phyloP scores from a whole-genome alignment of 2,888 invertebrate species.

The Nomada goodeniana region DNA sequence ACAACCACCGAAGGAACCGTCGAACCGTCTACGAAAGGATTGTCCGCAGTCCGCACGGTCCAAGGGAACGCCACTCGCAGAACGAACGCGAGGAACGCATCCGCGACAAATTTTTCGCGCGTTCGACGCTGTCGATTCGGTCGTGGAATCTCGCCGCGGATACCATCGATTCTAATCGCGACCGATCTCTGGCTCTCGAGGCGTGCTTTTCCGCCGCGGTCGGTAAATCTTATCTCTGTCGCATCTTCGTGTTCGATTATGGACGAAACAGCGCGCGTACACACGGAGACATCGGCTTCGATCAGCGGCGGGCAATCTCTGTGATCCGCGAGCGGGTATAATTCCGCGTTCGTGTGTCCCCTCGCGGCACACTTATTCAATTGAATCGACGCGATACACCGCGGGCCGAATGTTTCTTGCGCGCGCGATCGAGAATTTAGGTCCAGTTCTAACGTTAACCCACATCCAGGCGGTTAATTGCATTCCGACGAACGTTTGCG shows the following conservation, averaged over 20 bases:
- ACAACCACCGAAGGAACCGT: no score
- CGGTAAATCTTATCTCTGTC: constrained; percentile 41
- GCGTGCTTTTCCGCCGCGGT: constrained; percentile 2
- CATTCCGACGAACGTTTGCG: constrained; percentile 42
- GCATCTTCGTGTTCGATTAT: constrained; percentile 54
- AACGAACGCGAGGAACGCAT: background rate
- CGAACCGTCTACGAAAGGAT: no score
- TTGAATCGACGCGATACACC: constrained; percentile 46
- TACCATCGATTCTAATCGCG: constrained; percentile 61
- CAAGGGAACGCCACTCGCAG: background rate
- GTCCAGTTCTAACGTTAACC: constrained; percentile 23
- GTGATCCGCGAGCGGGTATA: constrained; percentile 57
- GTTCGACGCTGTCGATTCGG: constrained; percentile 18
- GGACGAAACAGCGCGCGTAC: constrained; percentile 57
- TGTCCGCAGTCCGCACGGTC: no score
- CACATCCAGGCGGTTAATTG: constrained; percentile 44
- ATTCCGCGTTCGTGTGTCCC: constrained; percentile 38
- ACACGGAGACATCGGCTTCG: constrained; percentile 17
- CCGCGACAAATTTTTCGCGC: constrained; percentile 45
- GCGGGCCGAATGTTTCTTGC: constrained; percentile 17
- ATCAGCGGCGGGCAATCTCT: constrained; percentile 53
- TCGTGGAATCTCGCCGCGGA: constrained; percentile 46
- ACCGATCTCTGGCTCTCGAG: constrained; percentile 40
- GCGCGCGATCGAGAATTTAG: constrained; percentile 15
- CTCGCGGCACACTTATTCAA: constrained; percentile 52